These are phyloP conservation scores for Bucorvus abyssinicus DNA, from an alignment of 2,797 vertebrate genomes.

Conservation along the genomic window DNA sequence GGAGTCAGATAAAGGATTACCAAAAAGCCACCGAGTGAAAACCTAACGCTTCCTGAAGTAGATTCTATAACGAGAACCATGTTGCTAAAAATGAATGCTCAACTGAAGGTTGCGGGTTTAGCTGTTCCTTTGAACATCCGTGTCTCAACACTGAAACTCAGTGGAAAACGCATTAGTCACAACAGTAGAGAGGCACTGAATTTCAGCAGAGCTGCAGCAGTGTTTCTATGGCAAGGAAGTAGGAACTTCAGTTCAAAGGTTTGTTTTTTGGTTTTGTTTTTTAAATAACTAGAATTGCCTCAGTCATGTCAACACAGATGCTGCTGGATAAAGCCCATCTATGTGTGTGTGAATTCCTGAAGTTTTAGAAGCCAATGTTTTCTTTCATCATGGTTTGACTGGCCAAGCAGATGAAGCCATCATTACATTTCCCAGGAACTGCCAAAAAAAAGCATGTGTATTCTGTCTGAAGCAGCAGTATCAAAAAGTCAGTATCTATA, in stretches of 20 bases:
- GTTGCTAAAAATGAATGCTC: neutral
- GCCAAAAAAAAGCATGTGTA: neutral
- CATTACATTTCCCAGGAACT: neutral
- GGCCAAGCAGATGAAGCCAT: neutral
- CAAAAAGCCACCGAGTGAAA: neutral
- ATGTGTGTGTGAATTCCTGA: fast-evolving
- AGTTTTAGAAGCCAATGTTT: neutral
- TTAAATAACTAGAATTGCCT: neutral
- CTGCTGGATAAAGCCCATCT: neutral
- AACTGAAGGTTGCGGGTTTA: neutral
- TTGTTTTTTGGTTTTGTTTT: neutral
- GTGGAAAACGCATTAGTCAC: neutral
- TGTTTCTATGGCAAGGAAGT: neutral
- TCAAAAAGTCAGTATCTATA: neutral
- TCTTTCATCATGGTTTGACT: neutral
- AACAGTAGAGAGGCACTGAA: neutral
- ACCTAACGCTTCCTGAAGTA: neutral
- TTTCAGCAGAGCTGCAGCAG: neutral
- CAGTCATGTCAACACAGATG: neutral
- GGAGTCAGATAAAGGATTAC: neutral
- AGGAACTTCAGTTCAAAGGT: neutral
- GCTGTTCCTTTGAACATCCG: neutral
- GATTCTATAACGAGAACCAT: neutral
- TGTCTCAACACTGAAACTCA: neutral
- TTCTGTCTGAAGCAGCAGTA: neutral